phyloP scores from a whole-genome alignment of 2,888 invertebrate genomes.

The Eurytoma californica region DNA sequence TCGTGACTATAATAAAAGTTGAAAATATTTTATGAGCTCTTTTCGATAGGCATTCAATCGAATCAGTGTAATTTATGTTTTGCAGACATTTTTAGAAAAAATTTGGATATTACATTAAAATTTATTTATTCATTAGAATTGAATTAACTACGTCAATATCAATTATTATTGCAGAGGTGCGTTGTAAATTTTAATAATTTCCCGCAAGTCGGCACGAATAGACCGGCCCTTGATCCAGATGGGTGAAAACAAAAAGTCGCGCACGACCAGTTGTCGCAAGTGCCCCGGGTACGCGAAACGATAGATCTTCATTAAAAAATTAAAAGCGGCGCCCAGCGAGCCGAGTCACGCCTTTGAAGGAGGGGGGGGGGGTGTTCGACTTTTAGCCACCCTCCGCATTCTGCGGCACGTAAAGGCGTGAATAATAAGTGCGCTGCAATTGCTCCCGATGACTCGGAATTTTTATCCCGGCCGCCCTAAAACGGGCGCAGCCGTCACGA shows the following conservation, averaged over 20 bases:
- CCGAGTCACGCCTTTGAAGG: slow-evolving; percentile 66
- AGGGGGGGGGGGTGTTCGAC: slow-evolving; percentile 32
- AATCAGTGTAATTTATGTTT: no score
- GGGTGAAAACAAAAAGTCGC: slow-evolving; percentile 16
- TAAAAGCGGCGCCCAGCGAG: slow-evolving; percentile 64
- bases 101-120: no score
- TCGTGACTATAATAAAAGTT: no score
- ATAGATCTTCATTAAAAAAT: slow-evolving; percentile 71
- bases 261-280: slow-evolving; percentile 18
- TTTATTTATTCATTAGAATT: no score
- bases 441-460: slow-evolving; percentile 64
- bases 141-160: no score
- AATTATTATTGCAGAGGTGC: no score
- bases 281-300: slow-evolving; percentile 43
- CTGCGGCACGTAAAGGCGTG: slow-evolving; percentile 65
- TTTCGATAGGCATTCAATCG: no score
- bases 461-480: slow-evolving; percentile 50
- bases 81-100: no score
- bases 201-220: not conserved
- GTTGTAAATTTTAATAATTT: slow-evolving; percentile 32
- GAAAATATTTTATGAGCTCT: no score
- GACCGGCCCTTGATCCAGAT: not conserved
- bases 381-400: slow-evolving; percentile 69
- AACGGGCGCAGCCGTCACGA: no score
- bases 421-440: slow-evolving; percentile 62